Conservation (phyloP, 1,140 invertebrate species). For the Zaprionus inermis region DNA sequence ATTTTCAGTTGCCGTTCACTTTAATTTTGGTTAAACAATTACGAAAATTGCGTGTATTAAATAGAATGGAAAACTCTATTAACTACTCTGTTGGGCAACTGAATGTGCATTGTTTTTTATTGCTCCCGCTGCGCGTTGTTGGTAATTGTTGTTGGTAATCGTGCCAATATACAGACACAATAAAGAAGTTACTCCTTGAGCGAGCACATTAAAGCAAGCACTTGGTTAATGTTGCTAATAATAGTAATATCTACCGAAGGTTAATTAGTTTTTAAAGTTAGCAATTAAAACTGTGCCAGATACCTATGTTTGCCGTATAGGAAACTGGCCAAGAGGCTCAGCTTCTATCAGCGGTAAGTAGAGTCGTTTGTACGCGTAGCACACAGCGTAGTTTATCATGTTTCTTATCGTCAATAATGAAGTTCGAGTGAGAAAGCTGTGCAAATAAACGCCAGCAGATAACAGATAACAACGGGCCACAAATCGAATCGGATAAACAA, state of each 20-base stretch:
- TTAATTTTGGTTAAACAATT: conserved; percentile 58
- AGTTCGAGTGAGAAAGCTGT: conserved; percentile 33
- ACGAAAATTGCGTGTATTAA: conserved; percentile 71
- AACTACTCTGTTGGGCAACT: conserved; percentile 38
- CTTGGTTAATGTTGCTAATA: conserved; percentile 3
- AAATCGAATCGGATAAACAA: conserved; percentile 31
- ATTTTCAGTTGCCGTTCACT: conserved; percentile 59
- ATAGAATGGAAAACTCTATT: conserved; percentile 50
- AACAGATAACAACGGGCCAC: conserved; percentile 19
- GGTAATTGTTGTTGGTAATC: not conserved
- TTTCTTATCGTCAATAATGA: conserved; percentile 35
- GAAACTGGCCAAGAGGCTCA: conserved; percentile 1
- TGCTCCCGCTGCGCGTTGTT: conserved; percentile 4
- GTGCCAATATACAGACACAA: not conserved
- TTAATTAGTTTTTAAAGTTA: conserved; percentile 18
- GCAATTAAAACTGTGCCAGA: conserved; percentile 12
- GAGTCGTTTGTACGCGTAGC: conserved; percentile 9
- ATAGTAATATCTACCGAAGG: conserved; percentile 21
- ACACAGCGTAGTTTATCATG: conserved; percentile 30
- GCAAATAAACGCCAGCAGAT: conserved; percentile 22
- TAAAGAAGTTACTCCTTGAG: conserved; percentile 23
- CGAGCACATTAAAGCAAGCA: conserved; percentile 1
- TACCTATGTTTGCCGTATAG: not conserved
- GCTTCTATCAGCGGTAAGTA: conserved; percentile 11
- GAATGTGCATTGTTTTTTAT: conserved; percentile 33